Base-by-base conservation (phyloP, 2,113 vertebrate species). In the Gobio gobio region DNA sequence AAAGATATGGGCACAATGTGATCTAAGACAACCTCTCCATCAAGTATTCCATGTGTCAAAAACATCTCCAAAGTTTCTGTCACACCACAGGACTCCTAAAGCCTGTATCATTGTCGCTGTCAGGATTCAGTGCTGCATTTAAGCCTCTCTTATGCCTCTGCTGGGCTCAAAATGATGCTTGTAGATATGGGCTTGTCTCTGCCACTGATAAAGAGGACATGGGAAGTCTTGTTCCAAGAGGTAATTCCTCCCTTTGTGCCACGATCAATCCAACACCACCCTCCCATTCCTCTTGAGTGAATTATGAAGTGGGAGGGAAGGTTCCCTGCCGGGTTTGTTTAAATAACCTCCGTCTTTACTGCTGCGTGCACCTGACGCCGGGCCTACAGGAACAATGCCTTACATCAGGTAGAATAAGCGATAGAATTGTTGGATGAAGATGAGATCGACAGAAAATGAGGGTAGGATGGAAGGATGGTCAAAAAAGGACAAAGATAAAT, bases 301-400 rank as follows among this genome's bases (percentile, higher is more conserved):
- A 89, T 86, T 86, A 88, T 61, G 49, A 59, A 63, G 3, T 26
- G 43, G 29, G 70, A 83, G 49, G 83, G 82, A 45, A 82, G 78
- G 24, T 56, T 83, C 84, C 86, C 86, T 81, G 85, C 83, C 54
- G 82, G 85, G 86, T 86, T 78, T 86, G 82, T 89, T 84, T 85
- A 88, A 81, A 89, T 84, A 89, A 88, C 82, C 85, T 84, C 56
- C 22, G 78, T n/a, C 73, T 63, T 78, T 82, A 81, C 66, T 33
- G 33, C 29, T 79, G 33, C 3, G 40, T 5, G 70, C 86, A 73
- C 83, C 75, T 64, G 40, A 82, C 18, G 5, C 72, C 18, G 9
- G 49, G 51, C 49, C 61, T 76, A 24, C 26, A 5, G 49, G 70
- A 83, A 84, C 78, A 75, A 9, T n/a, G 73, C 64, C 77, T 68